Percentiles rank a stretch among this genome's conserved stretches.
phyloP scores from a whole-genome alignment of 2,888 invertebrate genomes.

The Epiblema foenella region DNA sequence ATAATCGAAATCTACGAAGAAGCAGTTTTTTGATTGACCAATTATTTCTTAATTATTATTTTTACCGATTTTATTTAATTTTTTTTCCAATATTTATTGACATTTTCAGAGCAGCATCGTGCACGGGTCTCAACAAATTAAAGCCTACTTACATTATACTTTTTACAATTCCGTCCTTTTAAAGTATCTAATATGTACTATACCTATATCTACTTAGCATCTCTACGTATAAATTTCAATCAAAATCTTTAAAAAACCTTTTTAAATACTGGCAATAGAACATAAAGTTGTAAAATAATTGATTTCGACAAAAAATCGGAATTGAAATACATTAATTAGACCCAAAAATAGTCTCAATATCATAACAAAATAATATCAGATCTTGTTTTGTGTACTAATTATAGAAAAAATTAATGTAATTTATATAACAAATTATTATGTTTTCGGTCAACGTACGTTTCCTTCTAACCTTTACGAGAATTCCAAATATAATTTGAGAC shows the following conservation, averaged over 20 bases:
- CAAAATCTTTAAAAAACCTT: slow-evolving; percentile 16
- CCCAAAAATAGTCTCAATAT: slow-evolving; percentile 2
- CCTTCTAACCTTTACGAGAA: background rate
- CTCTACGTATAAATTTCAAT: background rate
- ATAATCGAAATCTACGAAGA: too few species aligned
- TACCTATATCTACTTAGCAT: background rate
- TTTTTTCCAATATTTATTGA: background rate
- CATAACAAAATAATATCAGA: background rate
- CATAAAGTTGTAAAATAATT: slow-evolving; percentile 1
- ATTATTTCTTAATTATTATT: too few species aligned
- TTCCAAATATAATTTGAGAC: background rate
- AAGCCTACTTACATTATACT: slow-evolving; percentile 26
- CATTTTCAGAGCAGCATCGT: background rate
- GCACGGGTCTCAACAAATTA: slow-evolving; percentile 14
- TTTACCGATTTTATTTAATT: background rate
- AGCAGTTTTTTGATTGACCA: too few species aligned
- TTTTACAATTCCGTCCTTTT: slow-evolving; percentile 1
- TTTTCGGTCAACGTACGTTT: background rate
- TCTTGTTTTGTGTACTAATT: slow-evolving; percentile 3
- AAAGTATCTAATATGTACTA: slow-evolving; percentile 11
- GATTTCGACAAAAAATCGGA: background rate
- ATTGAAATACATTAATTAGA: background rate
- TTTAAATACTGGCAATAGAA: slow-evolving; percentile 22
- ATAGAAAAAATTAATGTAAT: background rate
- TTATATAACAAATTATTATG: background rate